phyloP scores from a whole-genome alignment of 2,888 invertebrate species.

The Diarsia mendica region DNA sequence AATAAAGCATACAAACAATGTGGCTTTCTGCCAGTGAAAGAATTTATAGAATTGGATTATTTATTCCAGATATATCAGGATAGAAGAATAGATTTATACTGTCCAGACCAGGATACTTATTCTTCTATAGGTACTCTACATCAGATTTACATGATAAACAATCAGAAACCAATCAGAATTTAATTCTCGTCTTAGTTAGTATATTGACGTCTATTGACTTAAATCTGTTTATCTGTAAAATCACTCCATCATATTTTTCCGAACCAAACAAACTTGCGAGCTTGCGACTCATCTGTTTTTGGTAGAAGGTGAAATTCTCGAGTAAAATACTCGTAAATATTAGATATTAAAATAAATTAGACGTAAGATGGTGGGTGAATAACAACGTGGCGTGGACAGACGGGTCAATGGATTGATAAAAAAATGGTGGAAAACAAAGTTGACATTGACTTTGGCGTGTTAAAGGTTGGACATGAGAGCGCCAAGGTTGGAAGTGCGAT shows the following conservation, averaged over 20 bases:
- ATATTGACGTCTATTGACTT: not conserved
- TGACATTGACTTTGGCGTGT: slow-evolving; percentile 57
- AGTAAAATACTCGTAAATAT: slow-evolving; percentile 40
- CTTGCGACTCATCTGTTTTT: slow-evolving; percentile 29
- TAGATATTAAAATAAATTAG: slow-evolving; percentile 29
- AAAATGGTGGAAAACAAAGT: slow-evolving; percentile 44
- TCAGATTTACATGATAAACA: not conserved
- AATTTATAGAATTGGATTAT: too few relatives aligned
- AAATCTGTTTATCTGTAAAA: not conserved
- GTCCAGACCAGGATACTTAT: not conserved
- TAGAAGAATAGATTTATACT: too few relatives aligned
- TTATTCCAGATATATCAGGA: too few relatives aligned
- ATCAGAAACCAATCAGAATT: not conserved
- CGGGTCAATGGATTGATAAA: slow-evolving; percentile 44
- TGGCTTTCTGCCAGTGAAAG: too few relatives aligned
- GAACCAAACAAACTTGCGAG: slow-evolving; percentile 9
- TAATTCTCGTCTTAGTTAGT: not conserved
- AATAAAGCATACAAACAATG: too few relatives aligned
- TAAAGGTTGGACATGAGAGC: slow-evolving; percentile 40
- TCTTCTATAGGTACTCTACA: not conserved
- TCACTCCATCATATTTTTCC: slow-evolving; percentile 1
- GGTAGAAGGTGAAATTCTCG: slow-evolving; percentile 25
- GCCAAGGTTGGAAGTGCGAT: slow-evolving; percentile 39
- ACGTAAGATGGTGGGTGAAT: slow-evolving; percentile 5
- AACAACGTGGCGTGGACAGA: slow-evolving; percentile 21